Evolutionary conservation across 2,113 vertebrate species (phyloP).

Genomic region (Anguilla japonica): DNA sequence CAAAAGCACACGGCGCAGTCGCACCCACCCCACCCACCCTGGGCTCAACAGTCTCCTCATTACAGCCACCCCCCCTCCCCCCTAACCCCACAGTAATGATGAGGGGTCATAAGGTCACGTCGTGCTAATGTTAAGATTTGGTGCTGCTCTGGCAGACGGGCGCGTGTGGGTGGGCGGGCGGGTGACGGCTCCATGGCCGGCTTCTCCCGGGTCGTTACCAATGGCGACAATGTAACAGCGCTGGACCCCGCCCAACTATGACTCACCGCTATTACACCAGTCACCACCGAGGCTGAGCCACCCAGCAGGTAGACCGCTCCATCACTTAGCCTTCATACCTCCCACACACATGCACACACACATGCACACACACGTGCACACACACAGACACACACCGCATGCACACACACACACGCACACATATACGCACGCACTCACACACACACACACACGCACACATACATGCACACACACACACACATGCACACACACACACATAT

Average conservation of each 20-base stretch:
- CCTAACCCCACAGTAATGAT: not conserved
- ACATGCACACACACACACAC: no score
- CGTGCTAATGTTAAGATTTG: not conserved
- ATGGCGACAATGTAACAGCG: not conserved
- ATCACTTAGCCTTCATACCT: no score
- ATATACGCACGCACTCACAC: no score
- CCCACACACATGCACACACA: no score
- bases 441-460: no score
- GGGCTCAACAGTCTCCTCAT: not conserved
- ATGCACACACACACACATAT: no score
- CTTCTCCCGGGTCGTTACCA: not conserved
- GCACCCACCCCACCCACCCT: not conserved
- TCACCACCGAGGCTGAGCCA: conserved; percentile 14
- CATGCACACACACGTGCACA: no score
- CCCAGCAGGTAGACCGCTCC: conserved; percentile 42
- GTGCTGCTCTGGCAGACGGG: not conserved
- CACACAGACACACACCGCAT: no score
- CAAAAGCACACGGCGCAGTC: not conserved
- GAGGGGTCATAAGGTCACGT: not conserved
- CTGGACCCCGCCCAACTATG: conserved; percentile 36
- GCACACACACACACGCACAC: no score
- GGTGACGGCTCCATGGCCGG: not conserved
- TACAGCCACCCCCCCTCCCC: not conserved
- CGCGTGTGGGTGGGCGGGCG: not conserved
- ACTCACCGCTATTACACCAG: conserved; percentile 40